These are phyloP conservation scores for Plagodis dolabraria DNA, from an alignment of 2,888 invertebrate genomes.

Conservation along the genomic window DNA sequence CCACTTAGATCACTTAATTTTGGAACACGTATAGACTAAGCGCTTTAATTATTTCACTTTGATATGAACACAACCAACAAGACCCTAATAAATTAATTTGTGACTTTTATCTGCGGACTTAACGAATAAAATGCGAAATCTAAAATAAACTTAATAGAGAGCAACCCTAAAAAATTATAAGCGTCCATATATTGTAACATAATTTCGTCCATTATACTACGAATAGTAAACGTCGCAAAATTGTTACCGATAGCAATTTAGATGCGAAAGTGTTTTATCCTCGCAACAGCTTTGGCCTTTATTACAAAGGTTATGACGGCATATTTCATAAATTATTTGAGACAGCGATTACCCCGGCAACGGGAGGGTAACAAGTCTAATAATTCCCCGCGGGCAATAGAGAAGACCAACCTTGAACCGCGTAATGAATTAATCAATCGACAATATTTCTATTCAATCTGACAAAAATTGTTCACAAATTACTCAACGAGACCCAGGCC, in stretches of 20 bases:
- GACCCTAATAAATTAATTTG: too few species aligned
- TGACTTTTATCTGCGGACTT: too few species aligned
- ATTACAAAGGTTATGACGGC: slow-evolving; percentile 76
- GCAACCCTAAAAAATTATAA: slow-evolving; percentile 1
- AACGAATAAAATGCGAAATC: too few species aligned
- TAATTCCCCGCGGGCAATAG: slow-evolving; percentile 36
- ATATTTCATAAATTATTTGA: slow-evolving; percentile 78
- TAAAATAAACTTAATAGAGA: too few species aligned
- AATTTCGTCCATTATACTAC: slow-evolving; percentile 13
- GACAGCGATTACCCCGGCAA: slow-evolving; percentile 63
- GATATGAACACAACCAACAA: too few species aligned
- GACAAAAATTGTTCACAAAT: slow-evolving; percentile 18
- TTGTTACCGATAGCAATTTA: slow-evolving; percentile 60
- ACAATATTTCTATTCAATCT: slow-evolving; percentile 16
- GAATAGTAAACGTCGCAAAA: slow-evolving; percentile 30
- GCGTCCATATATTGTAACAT: slow-evolving; percentile 10
- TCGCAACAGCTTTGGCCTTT: slow-evolving; percentile 59
- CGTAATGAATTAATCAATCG: slow-evolving; percentile 35
- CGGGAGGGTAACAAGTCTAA: slow-evolving; percentile 59
- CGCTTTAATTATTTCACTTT: too few species aligned
- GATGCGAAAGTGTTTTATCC: slow-evolving; percentile 65
- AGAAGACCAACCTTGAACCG: slow-evolving; percentile 27
- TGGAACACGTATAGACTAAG: too few species aligned
- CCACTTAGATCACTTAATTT: too few species aligned
- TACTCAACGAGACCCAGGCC: slow-evolving; percentile 10